Evolutionary conservation across 1,140 invertebrate genomes (phyloP).

Genomic region (Listronotus oregonensis): DNA sequence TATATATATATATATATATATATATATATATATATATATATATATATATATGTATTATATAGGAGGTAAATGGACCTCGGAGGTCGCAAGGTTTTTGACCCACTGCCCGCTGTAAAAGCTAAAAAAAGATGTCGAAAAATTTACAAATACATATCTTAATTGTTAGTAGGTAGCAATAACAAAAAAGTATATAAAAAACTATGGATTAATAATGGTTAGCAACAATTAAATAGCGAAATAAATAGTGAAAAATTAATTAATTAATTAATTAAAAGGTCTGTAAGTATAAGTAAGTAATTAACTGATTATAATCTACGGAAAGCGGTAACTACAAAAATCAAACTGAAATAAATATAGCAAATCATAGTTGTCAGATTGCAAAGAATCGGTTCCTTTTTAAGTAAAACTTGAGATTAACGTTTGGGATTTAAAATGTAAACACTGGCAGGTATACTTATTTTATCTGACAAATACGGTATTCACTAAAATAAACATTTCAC

Average conservation of each 20-base stretch:
- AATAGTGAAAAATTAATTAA: constrained; percentile 20
- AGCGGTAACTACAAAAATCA: constrained; percentile 22
- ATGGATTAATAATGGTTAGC: constrained; percentile 21
- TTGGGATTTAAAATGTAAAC: constrained; percentile 1
- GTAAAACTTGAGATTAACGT: constrained; percentile 3
- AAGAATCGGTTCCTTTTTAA: constrained; percentile 31
- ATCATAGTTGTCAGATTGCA: constrained; percentile 36
- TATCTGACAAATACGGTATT: constrained; percentile 16
- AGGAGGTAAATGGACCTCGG: no score
- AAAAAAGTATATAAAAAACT: constrained; percentile 4
- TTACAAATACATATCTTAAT: constrained; percentile 10
- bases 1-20: no score
- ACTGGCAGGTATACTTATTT: constrained; percentile 1
- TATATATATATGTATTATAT: no score
- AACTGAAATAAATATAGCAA: constrained; percentile 25
- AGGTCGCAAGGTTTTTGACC: no score
- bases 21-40: no score
- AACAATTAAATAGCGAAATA: constrained; percentile 13
- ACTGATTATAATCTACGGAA: constrained; percentile 17
- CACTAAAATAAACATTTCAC: constrained; percentile 8
- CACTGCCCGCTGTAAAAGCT: no score
- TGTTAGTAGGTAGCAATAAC: constrained; percentile 20
- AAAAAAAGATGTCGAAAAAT: no score
- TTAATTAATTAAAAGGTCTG: constrained; percentile 6
- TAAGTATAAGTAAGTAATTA: constrained; percentile 14